Base-by-base conservation (phyloP, 2,888 invertebrate genomes). In the Drosophila demipolita region DNA sequence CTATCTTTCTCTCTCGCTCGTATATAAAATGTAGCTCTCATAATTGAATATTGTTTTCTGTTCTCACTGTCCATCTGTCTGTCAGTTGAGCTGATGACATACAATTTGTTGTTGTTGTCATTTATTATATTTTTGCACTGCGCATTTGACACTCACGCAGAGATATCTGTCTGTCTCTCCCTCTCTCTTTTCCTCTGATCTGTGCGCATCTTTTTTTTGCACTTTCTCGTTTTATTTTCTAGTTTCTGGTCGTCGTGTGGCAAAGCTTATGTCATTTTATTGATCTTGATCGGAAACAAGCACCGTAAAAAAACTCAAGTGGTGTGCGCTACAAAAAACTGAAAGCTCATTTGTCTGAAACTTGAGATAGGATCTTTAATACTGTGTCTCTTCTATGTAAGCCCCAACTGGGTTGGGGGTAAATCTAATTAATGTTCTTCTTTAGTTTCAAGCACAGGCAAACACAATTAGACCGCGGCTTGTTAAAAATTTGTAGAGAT, bases 211-310 rank as follows among this genome's bases (percentile, higher is more conserved):
- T 65, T 57, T 54, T 29, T 72, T 67, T 69, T 68, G 62, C 61
- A 65, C 66, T 72, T 67, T 69, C 66, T 63, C 60, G 68, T 69
- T 66, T 64, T 57, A 52, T 50, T 77, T 75, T 79, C 66, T 76
- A 76, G 76, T 52, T 45, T 45, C 45, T 33, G 65, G 54, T 42
- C 8, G 67, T 74, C 74, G 74, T 73, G 73, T 53, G 55, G 57
- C 66, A 45, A 61, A 73, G 84, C 88, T 89, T 89, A 89, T 89
- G 89, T 89, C 88, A 89, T 88, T 80, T 81, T 69, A 79, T 83
- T 88, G 88, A 80, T 80, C 82, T 75, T 73, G 77, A 87, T 83
- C 75, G 88, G 73, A 72, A 81, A 75, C 75, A 73, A 70, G 66
- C 62, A 50, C 66, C 23, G 23, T 23, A 45, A 36, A 49, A 26